Evolutionary conservation across 2,888 invertebrate species (phyloP), one percentile per base, ranked within the genome.

Genomic region (Heteromyza rotundicornis): DNA sequence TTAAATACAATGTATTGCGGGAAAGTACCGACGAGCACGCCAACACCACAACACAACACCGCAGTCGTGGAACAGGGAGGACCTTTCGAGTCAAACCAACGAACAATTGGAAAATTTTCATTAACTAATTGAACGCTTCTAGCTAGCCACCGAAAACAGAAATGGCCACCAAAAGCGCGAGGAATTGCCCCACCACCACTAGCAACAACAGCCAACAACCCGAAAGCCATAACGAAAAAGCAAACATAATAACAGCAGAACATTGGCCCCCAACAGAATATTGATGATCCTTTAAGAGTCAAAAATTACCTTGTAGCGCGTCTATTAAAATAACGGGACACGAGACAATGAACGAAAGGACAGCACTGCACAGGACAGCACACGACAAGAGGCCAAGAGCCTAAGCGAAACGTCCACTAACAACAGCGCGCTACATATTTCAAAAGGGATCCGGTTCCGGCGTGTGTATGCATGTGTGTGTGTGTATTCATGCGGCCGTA

Each of bases 101-200:
- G 23, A 32, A 10, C 14, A 76, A 76, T 75, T 78, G 72, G 74
- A 78, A 75, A 79, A 68, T 73, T 73, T 79, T 80, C 80, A 78
- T 78, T 78, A 78, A 80, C 80, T 78, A 78, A 78, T 78, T 78
- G 80, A 80, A 78, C 76, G 74, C 76, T 74, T 74, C 19, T 47
- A n/a, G 40, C 40, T 2, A 40, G 7, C 19, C 19, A 47, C 17
- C 47, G 20, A 20, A 8, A 40, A 47, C 47, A 47, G 7, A 47
- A 47, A 47, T 17, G 20, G 14, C 19, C 19, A 14, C 47, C 10
- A 47, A 47, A 47, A 47, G 20, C 47, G 20, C 47, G 20, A 47
- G 47, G 19, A 47, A 17, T 19, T 47, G 20, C 10, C n/a, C 2
- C 40, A 40, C 47, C 17, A 32, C 40, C n/a, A 14, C 10, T 40